Evolutionary conservation across 2,797 vertebrate genomes (phyloP).

Genomic region (Aratinga solstitialis): DNA sequence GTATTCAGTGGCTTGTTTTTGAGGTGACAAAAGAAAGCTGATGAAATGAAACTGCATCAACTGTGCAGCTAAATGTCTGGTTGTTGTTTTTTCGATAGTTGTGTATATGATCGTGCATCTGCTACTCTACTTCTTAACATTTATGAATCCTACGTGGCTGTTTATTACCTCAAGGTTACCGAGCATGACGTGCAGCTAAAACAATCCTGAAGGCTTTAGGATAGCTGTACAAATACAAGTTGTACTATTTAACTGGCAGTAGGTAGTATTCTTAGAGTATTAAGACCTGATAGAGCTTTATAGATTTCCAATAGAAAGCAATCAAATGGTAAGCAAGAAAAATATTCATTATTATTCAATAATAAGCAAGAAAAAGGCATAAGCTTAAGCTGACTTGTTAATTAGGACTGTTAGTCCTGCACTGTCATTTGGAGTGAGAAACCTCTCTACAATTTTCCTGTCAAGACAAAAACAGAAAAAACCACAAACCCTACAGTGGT

Average conservation of each 20-base stretch:
- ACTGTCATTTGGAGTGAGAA: background rate
- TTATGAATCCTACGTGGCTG: background rate
- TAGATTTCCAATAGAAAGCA: background rate
- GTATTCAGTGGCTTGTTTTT: background rate
- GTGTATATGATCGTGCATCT: background rate
- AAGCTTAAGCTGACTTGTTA: background rate
- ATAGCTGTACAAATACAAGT: background rate
- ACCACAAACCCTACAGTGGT: background rate
- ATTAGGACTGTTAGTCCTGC: background rate
- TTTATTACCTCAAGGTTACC: background rate
- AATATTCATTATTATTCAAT: too few relatives aligned
- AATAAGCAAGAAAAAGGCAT: background rate
- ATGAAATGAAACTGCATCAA: background rate
- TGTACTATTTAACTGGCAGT: background rate
- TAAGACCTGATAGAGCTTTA: background rate
- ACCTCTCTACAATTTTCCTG: background rate
- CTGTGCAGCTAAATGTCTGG: background rate
- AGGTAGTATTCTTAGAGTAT: background rate
- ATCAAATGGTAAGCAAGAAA: background rate
- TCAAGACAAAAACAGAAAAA: background rate
- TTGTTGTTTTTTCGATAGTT: background rate
- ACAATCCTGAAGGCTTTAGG: background rate
- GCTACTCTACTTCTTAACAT: background rate
- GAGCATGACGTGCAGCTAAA: background rate
- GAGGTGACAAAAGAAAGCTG: background rate